A percentile compares a stretch with the other conserved stretches of the same genome.
phyloP scores from a whole-genome alignment of 2,797 vertebrate species.

The Myotis findleyi region DNA sequence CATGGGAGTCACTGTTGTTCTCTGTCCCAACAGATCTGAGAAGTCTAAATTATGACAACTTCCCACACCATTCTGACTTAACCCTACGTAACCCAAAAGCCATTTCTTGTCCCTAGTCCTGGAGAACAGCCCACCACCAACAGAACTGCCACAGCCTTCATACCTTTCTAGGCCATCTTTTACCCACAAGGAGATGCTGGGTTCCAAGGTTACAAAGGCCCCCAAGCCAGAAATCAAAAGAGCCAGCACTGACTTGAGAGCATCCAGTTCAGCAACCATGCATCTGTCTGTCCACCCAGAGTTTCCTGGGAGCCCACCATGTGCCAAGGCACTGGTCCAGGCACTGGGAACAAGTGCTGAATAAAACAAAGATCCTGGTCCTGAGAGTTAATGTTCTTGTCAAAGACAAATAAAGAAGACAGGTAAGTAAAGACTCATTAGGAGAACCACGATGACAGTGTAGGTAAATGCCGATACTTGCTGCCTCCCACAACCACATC shows the following conservation, averaged over 20 bases:
- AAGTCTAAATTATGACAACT: neutral
- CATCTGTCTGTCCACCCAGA: fast-evolving
- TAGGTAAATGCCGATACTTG: too few relatives aligned
- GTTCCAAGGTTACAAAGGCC: too few relatives aligned
- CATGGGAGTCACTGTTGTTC: neutral
- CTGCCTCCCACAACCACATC: too few relatives aligned
- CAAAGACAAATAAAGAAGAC: neutral
- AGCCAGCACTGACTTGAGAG: neutral
- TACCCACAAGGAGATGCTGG: neutral
- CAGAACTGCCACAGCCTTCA: neutral
- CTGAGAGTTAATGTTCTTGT: neutral
- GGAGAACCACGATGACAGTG: too few relatives aligned
- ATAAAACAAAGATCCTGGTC: neutral
- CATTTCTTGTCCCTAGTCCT: neutral
- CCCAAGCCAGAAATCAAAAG: neutral
- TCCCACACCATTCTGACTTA: neutral
- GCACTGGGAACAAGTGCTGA: neutral
- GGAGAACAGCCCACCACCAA: too few relatives aligned
- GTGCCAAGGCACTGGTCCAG: too few relatives aligned
- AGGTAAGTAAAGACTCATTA: too few relatives aligned
- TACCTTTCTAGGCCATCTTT: neutral
- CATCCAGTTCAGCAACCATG: neutral
- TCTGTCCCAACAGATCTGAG: neutral
- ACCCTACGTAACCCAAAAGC: neutral
- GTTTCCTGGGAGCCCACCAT: neutral